These are phyloP conservation scores for Adelphocoris suturalis DNA, from an alignment of 2,888 invertebrate genomes.

Conservation along the genomic window DNA sequence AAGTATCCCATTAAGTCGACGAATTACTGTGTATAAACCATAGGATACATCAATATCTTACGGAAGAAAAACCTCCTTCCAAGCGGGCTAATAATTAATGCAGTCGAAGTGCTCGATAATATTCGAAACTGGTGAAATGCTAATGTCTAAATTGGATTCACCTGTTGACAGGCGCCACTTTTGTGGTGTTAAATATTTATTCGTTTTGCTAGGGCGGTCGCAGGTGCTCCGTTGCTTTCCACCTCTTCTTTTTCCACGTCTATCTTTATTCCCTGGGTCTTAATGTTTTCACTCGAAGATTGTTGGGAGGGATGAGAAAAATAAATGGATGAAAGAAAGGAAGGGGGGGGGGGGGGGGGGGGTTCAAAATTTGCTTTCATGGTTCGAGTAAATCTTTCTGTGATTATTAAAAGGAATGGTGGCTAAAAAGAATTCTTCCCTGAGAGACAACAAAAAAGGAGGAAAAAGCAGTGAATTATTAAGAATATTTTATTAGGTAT, in stretches of 20 bases:
- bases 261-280: background rate
- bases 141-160: slow-evolving; percentile 57
- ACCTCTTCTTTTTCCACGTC: background rate
- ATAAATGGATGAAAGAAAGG: no score
- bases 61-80: background rate
- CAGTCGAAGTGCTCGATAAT: slow-evolving; percentile 42
- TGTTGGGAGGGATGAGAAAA: background rate
- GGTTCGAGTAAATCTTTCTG: no score
- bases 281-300: background rate
- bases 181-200: slow-evolving; percentile 50
- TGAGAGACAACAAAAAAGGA: no score
- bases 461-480: no score
- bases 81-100: slow-evolving; percentile 21
- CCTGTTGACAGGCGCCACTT: slow-evolving; percentile 51
- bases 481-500: no score
- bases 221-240: slow-evolving; percentile 33
- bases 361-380: no score
- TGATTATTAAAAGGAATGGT: no score
- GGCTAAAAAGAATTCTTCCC: no score
- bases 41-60: slow-evolving; percentile 8
- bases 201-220: slow-evolving; percentile 39
- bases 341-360: no score
- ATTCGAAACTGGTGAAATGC: slow-evolving; percentile 55
- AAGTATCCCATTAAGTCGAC: background rate
- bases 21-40: background rate